A percentile compares a stretch with the other conserved stretches of the same genome.
Evolutionary conservation across 2,797 vertebrate genomes (phyloP).

Genomic region (Gymnoscopelus braueri): DNA sequence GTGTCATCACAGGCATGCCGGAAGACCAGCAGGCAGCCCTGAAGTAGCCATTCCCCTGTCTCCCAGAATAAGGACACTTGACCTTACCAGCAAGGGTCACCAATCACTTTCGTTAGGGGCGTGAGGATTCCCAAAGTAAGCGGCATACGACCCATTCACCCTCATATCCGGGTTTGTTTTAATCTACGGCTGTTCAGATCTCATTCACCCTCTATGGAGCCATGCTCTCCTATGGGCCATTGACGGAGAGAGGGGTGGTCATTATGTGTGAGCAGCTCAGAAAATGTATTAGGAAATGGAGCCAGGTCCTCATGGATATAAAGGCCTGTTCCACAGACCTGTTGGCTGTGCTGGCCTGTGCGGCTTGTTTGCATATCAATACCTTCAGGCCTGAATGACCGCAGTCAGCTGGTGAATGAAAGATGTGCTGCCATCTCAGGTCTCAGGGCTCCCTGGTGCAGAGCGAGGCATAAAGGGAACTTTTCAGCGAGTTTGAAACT

Average conservation of each 20-base stretch:
- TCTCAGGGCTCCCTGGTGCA: slow-evolving; percentile 65
- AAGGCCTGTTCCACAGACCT: slow-evolving; percentile 77
- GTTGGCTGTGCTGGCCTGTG: slow-evolving; percentile 56
- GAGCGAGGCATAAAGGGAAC: slow-evolving; percentile 79
- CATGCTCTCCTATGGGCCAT: slow-evolving; percentile 65
- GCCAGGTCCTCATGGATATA: slow-evolving; percentile 75
- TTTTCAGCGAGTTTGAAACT: slow-evolving; percentile 73
- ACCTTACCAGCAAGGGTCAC: slow-evolving; percentile 82
- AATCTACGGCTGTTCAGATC: slow-evolving; percentile 58
- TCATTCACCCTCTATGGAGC: slow-evolving; percentile 73
- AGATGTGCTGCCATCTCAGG: slow-evolving; percentile 80
- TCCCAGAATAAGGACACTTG: slow-evolving; percentile 84
- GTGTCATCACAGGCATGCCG: slow-evolving; percentile 21
- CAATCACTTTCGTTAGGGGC: slow-evolving; percentile 80
- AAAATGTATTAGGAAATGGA: slow-evolving; percentile 63
- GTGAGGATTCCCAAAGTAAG: slow-evolving; percentile 71
- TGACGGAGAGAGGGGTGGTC: slow-evolving; percentile 71
- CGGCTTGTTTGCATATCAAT: slow-evolving; percentile 88
- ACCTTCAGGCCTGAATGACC: slow-evolving; percentile 83
- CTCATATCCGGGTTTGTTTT: slow-evolving; percentile 51
- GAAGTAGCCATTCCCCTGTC: slow-evolving; percentile 71
- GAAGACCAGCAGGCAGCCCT: slow-evolving; percentile 58
- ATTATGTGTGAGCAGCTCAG: slow-evolving; percentile 50
- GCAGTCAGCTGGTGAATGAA: slow-evolving; percentile 88
- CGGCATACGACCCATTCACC: slow-evolving; percentile 56